phyloP scores from a whole-genome alignment of 2,888 invertebrate species.

The Apodemia duryi region DNA sequence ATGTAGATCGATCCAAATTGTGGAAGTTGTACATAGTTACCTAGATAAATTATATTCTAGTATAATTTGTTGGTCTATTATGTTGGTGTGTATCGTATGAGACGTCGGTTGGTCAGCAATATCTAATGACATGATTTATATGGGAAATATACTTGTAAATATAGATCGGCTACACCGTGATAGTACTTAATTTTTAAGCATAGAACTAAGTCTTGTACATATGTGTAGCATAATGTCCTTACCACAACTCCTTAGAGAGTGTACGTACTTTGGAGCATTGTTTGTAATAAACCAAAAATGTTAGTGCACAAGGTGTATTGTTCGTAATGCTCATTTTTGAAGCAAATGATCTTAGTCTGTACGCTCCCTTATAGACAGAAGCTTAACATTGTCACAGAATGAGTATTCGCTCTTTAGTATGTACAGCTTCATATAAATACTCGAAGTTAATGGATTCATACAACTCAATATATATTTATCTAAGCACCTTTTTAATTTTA shows the following conservation, averaged over 20 bases:
- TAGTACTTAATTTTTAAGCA: constrained; percentile 16
- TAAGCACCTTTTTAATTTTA: too few species aligned
- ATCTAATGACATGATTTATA: constrained; percentile 8
- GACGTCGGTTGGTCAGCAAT: background rate
- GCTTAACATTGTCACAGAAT: background rate
- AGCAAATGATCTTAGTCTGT: background rate
- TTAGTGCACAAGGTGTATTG: background rate
- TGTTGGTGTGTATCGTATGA: constrained; percentile 26
- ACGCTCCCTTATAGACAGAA: background rate
- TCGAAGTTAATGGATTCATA: background rate
- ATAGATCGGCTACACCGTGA: constrained; percentile 12
- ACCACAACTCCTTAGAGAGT: background rate
- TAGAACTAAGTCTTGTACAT: constrained; percentile 7
- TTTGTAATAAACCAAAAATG: background rate
- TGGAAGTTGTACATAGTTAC: constrained; percentile 36
- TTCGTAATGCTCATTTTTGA: background rate
- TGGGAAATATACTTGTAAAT: constrained; percentile 9
- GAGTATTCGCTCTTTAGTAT: background rate
- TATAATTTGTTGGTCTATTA: constrained; percentile 32
- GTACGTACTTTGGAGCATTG: background rate
- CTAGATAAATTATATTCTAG: constrained; percentile 40
- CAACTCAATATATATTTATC: too few species aligned
- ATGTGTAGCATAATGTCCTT: constrained; percentile 4
- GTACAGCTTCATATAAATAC: background rate
- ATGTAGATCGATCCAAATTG: background rate